Evolutionary conservation across 2,113 vertebrate species (phyloP).

Genomic region (Cathartes aura): DNA sequence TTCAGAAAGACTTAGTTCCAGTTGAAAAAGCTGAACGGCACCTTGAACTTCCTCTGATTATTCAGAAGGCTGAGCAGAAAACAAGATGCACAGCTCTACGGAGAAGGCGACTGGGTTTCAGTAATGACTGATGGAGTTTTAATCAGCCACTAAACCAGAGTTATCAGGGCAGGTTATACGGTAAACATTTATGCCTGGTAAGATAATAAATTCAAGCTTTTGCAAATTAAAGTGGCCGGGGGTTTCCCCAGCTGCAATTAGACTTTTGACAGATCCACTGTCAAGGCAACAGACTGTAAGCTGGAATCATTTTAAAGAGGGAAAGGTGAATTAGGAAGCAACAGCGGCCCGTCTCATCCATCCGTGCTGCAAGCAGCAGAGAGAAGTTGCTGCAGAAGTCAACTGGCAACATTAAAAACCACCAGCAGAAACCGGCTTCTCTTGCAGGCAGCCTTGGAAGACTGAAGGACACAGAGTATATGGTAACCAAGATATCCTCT

Average conservation of each 20-base stretch:
- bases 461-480: neutral
- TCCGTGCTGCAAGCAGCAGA: rapidly evolving
- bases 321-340: neutral
- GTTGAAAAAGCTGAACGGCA: neutral
- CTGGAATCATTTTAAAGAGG: neutral
- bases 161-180: neutral
- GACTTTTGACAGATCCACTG: neutral
- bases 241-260: neutral
- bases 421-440: neutral
- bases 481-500: neutral
- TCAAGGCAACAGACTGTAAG: neutral
- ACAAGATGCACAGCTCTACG: neutral
- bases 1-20: neutral
- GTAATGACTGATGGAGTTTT: neutral
- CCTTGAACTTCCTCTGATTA: neutral
- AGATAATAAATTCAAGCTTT: neutral
- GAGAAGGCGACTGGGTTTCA: too few relatives aligned
- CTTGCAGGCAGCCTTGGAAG: too few relatives aligned
- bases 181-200: neutral
- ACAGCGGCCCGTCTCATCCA: neutral
- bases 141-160: neutral
- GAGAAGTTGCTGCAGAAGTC: neutral
- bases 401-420: neutral
- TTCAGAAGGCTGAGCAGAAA: neutral
- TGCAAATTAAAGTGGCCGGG: neutral